Evolutionary conservation across 1,140 invertebrate genomes (phyloP), one percentile per base, ranked within the genome.

Genomic region (Drosophila fuyamai): DNA sequence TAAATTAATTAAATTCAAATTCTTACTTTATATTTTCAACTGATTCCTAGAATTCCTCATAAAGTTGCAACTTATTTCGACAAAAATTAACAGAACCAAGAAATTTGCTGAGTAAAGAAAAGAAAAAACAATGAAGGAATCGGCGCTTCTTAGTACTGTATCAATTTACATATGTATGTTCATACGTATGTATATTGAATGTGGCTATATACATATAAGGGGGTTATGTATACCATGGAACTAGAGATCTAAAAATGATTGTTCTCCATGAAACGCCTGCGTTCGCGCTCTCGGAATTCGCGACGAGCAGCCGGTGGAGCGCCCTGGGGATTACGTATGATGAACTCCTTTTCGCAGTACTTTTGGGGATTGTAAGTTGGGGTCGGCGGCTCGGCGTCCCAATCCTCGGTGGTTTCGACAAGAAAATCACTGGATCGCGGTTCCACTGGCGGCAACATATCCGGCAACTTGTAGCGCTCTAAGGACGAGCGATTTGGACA

Each of bases 311-410:
- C 8, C 6, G 32, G 36, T 1, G 62, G 0, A 8, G 18, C 36
- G 3, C 80, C 80, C 4, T 70, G 59, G 0, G 57, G 29, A 60
- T 57, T 61, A 1, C 44, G 56, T 10, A 79, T 47, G 2, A 82
- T 7, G 0, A 13, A 32, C 6, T 65, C 44, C 0, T 8, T n/a
- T 1, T 51, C 46, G 16, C 72, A 74, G 54, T 82, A 51, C 0
- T 0, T 13, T 5, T 12, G 4, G 3, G 83, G 79, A 61, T 86
- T 12, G 38, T 88, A 86, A 0, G 65, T 66, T 0, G 46, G 1
- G 4, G 18, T 62, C 2, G 56, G 38, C 10, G 81, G 76, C 2
- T 79, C 78, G 8, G 43, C 44, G 12, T 86, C 82, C 82, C 82
- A 86, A 40, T 86, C 59, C 36, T 86, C 83, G 0, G 13, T 5